A percentile compares a stretch with the other conserved stretches of the same genome.
phyloP scores from a whole-genome alignment of 2,888 invertebrate genomes.

The Brachyptera risi region DNA sequence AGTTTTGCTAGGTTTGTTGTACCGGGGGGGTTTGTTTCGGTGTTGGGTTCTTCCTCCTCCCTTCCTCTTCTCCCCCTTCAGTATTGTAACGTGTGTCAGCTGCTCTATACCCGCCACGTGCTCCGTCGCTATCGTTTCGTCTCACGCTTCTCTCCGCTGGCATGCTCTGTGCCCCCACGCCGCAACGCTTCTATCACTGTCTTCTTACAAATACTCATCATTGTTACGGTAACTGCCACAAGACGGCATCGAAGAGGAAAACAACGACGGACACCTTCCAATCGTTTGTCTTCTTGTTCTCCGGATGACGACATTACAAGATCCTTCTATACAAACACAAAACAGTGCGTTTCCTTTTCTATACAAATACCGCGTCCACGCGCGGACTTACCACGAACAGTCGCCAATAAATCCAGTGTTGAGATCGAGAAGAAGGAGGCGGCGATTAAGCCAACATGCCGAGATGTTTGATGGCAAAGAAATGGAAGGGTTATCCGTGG shows the following conservation, averaged over 20 bases:
- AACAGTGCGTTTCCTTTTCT: slow-evolving; percentile 12
- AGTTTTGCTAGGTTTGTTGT: slow-evolving; percentile 33
- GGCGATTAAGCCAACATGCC: slow-evolving; percentile 64
- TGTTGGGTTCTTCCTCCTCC: slow-evolving; percentile 25
- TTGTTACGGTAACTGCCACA: neutral
- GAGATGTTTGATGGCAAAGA: slow-evolving; percentile 93
- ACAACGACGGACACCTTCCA: neutral
- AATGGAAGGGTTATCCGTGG: slow-evolving; percentile 87
- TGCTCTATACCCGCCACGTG: slow-evolving; percentile 13
- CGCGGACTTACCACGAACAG: neutral
- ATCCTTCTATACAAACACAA: slow-evolving; percentile 8
- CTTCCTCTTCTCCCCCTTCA: slow-evolving; percentile 12
- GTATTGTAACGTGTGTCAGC: slow-evolving; percentile 6
- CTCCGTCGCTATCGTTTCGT: neutral
- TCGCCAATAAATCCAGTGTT: neutral
- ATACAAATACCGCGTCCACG: neutral
- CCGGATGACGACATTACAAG: slow-evolving; percentile 29
- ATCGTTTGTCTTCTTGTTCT: neutral
- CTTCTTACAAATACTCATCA: slow-evolving; percentile 9
- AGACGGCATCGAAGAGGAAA: neutral
- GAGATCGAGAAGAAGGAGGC: slow-evolving; percentile 1
- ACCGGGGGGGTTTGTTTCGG: slow-evolving; percentile 29
- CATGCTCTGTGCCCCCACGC: slow-evolving; percentile 24
- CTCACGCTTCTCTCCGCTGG: slow-evolving; percentile 21
- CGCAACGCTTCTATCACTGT: slow-evolving; percentile 19